phyloP scores from a whole-genome alignment of 1,140 invertebrate genomes.

The Brachionus paranguensis region DNA sequence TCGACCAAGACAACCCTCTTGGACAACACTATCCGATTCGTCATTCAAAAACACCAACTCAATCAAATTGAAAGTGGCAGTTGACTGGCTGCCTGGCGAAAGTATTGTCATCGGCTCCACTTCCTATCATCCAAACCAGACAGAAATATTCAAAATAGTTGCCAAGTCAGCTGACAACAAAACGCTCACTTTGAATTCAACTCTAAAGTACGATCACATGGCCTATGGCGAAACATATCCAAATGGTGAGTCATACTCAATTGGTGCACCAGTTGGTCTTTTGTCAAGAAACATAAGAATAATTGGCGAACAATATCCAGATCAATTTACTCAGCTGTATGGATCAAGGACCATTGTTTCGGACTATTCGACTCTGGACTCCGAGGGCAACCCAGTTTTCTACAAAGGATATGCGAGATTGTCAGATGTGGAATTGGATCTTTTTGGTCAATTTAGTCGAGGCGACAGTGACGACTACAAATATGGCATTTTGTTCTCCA shows the following conservation, averaged over 20 bases:
- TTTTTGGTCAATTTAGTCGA: constrained; percentile 18
- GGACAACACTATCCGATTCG: not conserved
- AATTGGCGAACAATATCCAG: constrained; percentile 46
- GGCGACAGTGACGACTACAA: not conserved
- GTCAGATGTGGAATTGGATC: not conserved
- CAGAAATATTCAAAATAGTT: constrained; percentile 39
- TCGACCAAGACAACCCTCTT: not conserved
- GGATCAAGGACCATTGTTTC: constrained; percentile 49
- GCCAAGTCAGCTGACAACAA: not conserved
- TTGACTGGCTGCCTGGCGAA: constrained; percentile 41
- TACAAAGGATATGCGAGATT: constrained; percentile 24
- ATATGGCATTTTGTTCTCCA: constrained; percentile 14
- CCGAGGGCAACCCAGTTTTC: not conserved
- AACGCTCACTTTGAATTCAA: not conserved
- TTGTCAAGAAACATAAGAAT: constrained; percentile 51
- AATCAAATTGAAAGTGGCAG: not conserved
- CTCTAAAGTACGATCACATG: not conserved
- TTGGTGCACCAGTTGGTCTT: constrained; percentile 50
- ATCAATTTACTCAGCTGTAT: constrained; percentile 46
- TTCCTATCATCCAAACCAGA: not conserved
- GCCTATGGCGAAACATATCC: not conserved
- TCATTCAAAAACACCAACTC: not conserved
- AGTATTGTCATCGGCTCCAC: constrained; percentile 42
- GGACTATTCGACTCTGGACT: constrained; percentile 7
- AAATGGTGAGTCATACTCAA: constrained; percentile 38